Evolutionary conservation across 2,888 invertebrate genomes (phyloP).

Genomic region (Drosophila imparisetae): DNA sequence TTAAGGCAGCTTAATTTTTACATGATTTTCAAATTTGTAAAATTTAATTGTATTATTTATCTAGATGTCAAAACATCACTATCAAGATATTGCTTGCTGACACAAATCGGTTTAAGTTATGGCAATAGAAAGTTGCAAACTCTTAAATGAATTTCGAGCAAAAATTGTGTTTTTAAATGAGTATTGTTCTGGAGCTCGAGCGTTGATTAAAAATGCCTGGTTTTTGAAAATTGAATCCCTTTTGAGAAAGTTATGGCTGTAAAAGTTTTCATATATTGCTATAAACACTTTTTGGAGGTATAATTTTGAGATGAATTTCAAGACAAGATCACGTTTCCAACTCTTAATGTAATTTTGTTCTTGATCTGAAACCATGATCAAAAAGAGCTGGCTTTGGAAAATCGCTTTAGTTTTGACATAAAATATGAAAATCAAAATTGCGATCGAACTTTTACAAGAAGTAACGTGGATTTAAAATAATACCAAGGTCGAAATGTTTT

Average conservation of each 20-base stretch:
- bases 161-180: not conserved
- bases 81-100: not conserved
- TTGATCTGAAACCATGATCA: not conserved
- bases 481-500: not conserved
- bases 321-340: no score
- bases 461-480: not conserved
- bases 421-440: not conserved
- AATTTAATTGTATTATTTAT: not conserved
- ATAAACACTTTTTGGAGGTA: fast-evolving
- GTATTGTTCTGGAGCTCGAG: not conserved
- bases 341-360: not conserved
- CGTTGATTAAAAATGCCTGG: not conserved
- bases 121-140: not conserved
- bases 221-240: not conserved
- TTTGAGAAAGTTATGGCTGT: not conserved
- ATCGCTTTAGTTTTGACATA: not conserved
- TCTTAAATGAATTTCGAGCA: not conserved
- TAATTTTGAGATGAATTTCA: not conserved
- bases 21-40: not conserved
- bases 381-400: not conserved
- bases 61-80: not conserved
- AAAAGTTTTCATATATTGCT: not conserved
- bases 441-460: not conserved
- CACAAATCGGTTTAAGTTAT: not conserved
- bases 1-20: not conserved